Percentiles rank a stretch among this genome's conserved stretches.
phyloP scores from a whole-genome alignment of 2,113 vertebrate species.

The Todiramphus chloris region DNA sequence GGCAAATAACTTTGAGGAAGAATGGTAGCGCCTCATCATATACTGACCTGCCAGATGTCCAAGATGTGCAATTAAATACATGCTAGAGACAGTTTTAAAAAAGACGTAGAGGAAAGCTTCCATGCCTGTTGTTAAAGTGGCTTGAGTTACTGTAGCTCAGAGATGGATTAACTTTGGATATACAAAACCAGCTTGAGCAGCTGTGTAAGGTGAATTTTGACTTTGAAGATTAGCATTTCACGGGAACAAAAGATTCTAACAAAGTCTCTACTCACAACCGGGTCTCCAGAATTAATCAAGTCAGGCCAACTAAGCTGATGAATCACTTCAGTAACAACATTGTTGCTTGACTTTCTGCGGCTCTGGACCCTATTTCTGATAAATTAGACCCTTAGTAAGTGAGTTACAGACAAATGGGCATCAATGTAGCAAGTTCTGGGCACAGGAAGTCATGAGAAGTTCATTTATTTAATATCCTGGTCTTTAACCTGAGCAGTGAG shows the following conservation, averaged over 20 bases:
- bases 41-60: neutral
- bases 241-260: neutral
- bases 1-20: neutral
- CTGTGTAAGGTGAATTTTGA: slow-evolving; percentile 41
- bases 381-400: neutral
- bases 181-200: slow-evolving; percentile 18
- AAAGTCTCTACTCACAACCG: neutral
- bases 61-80: neutral
- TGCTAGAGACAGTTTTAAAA: neutral
- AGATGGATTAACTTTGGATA: slow-evolving; percentile 47
- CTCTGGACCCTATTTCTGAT: neutral
- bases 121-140: neutral
- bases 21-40: neutral
- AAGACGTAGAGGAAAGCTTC: neutral
- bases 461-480: neutral
- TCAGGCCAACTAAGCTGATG: neutral
- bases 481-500: neutral
- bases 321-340: neutral
- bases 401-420: neutral
- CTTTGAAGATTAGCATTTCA: slow-evolving; percentile 14
- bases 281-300: neutral
- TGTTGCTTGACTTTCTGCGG: neutral
- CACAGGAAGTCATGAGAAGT: neutral
- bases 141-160: neutral
- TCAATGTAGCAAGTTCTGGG: neutral